Percentiles rank a stretch among this genome's conserved stretches.
Evolutionary conservation across 2,113 vertebrate species (phyloP).

Genomic region (Marcusenius ussheri): DNA sequence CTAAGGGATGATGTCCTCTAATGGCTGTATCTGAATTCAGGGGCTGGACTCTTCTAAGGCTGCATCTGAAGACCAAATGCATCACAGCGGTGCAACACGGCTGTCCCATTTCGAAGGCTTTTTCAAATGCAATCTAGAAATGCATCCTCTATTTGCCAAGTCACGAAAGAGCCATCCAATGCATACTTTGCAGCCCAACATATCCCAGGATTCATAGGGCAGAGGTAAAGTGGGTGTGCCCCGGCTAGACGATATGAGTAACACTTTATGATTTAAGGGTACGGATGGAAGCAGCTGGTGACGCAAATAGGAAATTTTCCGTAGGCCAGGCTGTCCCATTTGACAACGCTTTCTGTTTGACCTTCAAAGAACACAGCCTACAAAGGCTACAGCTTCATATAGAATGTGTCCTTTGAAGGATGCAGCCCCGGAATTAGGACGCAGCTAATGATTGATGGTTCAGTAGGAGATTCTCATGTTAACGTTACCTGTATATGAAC

Average conservation of each 20-base stretch:
- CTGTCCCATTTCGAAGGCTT: not conserved
- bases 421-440: too few species aligned
- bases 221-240: not conserved
- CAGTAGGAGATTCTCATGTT: not conserved
- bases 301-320: not conserved
- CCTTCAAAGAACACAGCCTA: not conserved
- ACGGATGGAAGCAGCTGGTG: not conserved
- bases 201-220: not conserved
- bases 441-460: not conserved
- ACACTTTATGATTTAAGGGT: not conserved
- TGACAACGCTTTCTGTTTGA: not conserved
- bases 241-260: not conserved
- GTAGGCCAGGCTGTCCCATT: not conserved
- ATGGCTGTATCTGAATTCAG: not conserved
- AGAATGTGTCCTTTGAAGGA: too few species aligned
- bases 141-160: not conserved
- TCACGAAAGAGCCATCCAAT: not conserved
- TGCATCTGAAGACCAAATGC: not conserved
- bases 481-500: not conserved
- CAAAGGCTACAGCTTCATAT: not conserved
- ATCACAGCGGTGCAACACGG: not conserved
- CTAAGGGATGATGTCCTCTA: not conserved
- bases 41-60: not conserved
- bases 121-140: not conserved
- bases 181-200: not conserved